Evolutionary conservation across 1,140 invertebrate species (phyloP).

Genomic region (Lordiphosa clarofinis): DNA sequence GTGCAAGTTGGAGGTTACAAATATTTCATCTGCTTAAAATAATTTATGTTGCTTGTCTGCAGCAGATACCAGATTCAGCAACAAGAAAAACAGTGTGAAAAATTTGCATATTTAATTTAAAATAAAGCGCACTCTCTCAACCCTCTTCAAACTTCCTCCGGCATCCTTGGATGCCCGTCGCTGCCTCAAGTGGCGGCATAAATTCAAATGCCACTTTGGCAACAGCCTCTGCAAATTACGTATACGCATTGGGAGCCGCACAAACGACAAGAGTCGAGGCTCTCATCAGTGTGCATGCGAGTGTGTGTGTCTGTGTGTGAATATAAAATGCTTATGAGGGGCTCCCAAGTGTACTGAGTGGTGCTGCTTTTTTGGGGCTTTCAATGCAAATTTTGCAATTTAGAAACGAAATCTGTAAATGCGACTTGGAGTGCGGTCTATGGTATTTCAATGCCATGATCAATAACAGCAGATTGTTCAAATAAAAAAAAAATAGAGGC

Average conservation of each 20-base stretch:
- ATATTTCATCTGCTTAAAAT: conserved; percentile 55
- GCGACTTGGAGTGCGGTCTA: too few species aligned
- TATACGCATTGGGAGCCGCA: conserved; percentile 57
- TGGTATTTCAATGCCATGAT: too few species aligned
- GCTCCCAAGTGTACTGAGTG: conserved; percentile 46
- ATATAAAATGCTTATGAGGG: conserved; percentile 19
- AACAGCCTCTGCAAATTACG: conserved; percentile 67
- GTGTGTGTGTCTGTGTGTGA: conserved; percentile 7
- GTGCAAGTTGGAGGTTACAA: conserved; percentile 19
- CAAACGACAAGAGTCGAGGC: conserved; percentile 33
- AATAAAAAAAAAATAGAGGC: too few species aligned
- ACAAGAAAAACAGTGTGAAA: conserved; percentile 13
- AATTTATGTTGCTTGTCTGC: conserved; percentile 60
- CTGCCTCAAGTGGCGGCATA: conserved; percentile 70
- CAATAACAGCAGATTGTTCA: too few species aligned
- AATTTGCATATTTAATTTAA: conserved; percentile 72
- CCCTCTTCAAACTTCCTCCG: conserved; percentile 6
- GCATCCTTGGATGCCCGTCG: conserved; percentile 34
- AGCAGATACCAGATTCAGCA: conserved; percentile 29
- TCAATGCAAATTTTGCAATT: conserved; percentile 12
- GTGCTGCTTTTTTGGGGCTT: conserved; percentile 16
- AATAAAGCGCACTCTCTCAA: conserved; percentile 45
- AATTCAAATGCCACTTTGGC: conserved; percentile 73
- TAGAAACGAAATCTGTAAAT: conserved; percentile 6
- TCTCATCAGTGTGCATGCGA: conserved; percentile 3